Conservation (phyloP, 2,888 invertebrate species). For the Caenorhabditis sp. region DNA sequence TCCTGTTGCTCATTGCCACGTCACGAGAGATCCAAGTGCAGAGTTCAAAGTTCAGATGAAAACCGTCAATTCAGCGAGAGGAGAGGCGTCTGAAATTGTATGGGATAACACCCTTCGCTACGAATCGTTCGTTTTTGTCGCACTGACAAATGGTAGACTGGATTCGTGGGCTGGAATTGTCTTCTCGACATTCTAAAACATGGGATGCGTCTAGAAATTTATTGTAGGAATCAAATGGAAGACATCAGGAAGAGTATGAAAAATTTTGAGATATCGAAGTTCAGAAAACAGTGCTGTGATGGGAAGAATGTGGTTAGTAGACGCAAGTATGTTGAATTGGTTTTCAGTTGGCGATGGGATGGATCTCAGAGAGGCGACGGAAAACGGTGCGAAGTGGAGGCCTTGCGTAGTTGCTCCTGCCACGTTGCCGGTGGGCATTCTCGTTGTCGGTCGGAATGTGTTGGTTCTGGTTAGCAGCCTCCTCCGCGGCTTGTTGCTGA, state of each 20-base stretch:
- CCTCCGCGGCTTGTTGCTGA: background rate
- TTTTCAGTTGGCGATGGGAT: too few relatives aligned
- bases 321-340: too few relatives aligned
- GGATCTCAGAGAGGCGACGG: too few relatives aligned
- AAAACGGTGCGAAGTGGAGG: background rate
- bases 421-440: background rate
- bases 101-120: conserved; percentile 22
- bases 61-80: too few relatives aligned
- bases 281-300: too few relatives aligned
- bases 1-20: background rate
- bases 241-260: background rate
- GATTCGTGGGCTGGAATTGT: conserved; percentile 8
- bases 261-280: background rate
- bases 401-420: background rate
- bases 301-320: too few relatives aligned
- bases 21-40: background rate
- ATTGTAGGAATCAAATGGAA: background rate
- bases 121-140: conserved; percentile 9
- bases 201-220: conserved; percentile 13
- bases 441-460: background rate
- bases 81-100: conserved; percentile 21
- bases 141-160: background rate
- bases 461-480: too few relatives aligned
- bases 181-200: background rate
- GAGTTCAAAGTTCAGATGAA: too few relatives aligned